phyloP scores from a whole-genome alignment of 2,797 vertebrate genomes.

The Oryzias dopingdopingensis region DNA sequence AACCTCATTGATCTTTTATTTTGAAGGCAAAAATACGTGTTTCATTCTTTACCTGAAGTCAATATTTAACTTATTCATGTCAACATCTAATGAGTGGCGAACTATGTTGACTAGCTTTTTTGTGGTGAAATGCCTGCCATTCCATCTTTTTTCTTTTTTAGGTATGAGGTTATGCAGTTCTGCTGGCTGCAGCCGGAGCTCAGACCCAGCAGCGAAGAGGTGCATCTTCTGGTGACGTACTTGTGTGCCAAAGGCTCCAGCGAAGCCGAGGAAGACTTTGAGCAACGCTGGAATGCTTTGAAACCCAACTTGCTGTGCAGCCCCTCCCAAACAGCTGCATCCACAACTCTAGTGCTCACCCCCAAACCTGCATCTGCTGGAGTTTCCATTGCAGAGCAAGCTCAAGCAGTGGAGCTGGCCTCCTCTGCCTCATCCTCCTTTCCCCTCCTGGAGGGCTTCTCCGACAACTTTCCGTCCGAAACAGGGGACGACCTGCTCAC shows the following conservation, averaged over 20 bases:
- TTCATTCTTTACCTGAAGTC: constrained; percentile 36
- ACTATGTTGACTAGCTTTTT: too few species aligned
- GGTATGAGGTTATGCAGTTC: constrained; percentile 99
- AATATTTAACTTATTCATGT: neutral
- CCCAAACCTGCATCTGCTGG: constrained; percentile 76
- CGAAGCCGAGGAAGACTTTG: constrained; percentile 90
- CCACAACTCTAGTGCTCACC: constrained; percentile 61
- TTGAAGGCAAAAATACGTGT: constrained; percentile 39
- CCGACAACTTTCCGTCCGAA: constrained; percentile 88
- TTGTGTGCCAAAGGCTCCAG: constrained; percentile 89
- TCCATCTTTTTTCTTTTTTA: constrained; percentile 48
- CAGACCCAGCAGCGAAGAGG: constrained; percentile 91
- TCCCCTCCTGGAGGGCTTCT: constrained; percentile 92
- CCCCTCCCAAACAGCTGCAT: constrained; percentile 59
- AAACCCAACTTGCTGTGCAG: constrained; percentile 81
- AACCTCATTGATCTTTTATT: constrained; percentile 51
- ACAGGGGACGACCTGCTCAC: constrained; percentile 90
- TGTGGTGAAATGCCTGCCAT: too few species aligned
- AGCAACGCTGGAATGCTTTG: constrained; percentile 93
- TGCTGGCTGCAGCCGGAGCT: constrained; percentile 98
- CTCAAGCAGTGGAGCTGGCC: constrained; percentile 72
- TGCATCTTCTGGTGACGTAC: constrained; percentile 92
- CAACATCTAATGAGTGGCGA: constrained; percentile 2
- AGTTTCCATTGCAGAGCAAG: constrained; percentile 33
- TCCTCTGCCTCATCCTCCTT: constrained; percentile 84